phyloP scores from a whole-genome alignment of 2,113 vertebrate genomes.

The Sorex araneus region DNA sequence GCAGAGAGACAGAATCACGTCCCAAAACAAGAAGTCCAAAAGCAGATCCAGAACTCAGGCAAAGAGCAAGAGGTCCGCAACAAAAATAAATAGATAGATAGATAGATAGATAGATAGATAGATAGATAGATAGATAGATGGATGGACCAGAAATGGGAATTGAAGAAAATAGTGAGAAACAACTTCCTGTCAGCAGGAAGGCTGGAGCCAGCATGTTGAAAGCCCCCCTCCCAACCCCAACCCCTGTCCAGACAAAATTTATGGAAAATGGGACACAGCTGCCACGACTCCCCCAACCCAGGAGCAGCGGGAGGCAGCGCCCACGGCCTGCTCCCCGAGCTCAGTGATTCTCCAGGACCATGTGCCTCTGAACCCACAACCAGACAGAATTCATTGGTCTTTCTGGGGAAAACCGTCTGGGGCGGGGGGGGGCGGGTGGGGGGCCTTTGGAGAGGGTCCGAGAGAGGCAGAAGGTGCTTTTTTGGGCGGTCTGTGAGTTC shows the following conservation, averaged over 20 bases:
- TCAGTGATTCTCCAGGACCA: not conserved
- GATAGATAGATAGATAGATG: too few species aligned
- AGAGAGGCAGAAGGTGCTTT: not conserved
- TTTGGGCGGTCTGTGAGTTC: not conserved
- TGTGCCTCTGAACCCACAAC: not conserved
- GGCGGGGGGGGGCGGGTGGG: fast-evolving
- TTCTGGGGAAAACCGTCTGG: not conserved
- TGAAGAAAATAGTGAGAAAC: not conserved
- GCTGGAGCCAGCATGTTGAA: not conserved
- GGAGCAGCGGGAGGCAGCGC: not conserved
- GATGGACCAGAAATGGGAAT: too few species aligned
- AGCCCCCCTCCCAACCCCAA: not conserved
- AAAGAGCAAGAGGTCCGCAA: not conserved
- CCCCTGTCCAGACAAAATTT: not conserved
- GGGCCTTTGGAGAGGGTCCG: fast-evolving
- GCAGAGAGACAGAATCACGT: not conserved
- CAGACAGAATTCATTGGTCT: not conserved
- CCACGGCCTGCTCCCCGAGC: not conserved
- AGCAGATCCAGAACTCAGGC: not conserved
- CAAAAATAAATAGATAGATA: too few species aligned
- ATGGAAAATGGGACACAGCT: not conserved
- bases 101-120: too few species aligned
- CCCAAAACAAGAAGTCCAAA: not conserved
- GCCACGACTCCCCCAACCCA: not conserved
- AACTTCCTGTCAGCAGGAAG: conserved; percentile 10